Percentiles rank a stretch among this genome's conserved stretches.
These are phyloP conservation scores for Agonum fuliginosum DNA, from an alignment of 2,888 invertebrate genomes.

Conservation along the genomic window DNA sequence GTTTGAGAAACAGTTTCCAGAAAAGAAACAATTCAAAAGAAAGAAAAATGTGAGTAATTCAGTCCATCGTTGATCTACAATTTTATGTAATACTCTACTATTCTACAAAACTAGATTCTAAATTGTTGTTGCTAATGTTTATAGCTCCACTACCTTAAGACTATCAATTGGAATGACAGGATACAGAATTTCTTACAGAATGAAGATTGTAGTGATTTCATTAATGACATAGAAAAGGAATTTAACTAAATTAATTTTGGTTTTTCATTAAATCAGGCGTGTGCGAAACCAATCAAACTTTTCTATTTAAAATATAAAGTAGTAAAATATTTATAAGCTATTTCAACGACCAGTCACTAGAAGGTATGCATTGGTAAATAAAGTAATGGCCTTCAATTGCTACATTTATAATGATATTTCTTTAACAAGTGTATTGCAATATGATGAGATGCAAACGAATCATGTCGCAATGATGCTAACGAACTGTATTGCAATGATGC, in stretches of 20 bases:
- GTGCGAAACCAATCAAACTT: background rate
- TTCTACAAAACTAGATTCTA: constrained; percentile 5
- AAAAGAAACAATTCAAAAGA: too few species aligned
- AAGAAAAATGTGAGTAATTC: too few species aligned
- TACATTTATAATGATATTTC: constrained; percentile 27
- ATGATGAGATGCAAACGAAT: constrained; percentile 8
- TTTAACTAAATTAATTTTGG: background rate
- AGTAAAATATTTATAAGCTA: background rate
- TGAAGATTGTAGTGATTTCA: too few species aligned
- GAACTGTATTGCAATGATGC: constrained; percentile 23
- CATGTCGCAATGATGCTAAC: constrained; percentile 4
- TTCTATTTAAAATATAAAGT: background rate
- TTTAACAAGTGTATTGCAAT: constrained; percentile 25
- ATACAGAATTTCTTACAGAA: too few species aligned
- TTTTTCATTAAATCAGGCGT: background rate
- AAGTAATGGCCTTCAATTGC: constrained; percentile 12
- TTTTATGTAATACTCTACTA: background rate
- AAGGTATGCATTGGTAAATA: background rate
- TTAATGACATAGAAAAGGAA: too few species aligned
- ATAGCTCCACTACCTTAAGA: too few species aligned
- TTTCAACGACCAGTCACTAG: background rate
- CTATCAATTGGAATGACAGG: too few species aligned
- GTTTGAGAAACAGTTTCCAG: too few species aligned
- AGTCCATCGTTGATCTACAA: too few species aligned
- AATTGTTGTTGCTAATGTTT: too few species aligned